These are phyloP conservation scores for Melinopterus prodromus DNA, from an alignment of 2,888 invertebrate genomes.

Conservation along the genomic window DNA sequence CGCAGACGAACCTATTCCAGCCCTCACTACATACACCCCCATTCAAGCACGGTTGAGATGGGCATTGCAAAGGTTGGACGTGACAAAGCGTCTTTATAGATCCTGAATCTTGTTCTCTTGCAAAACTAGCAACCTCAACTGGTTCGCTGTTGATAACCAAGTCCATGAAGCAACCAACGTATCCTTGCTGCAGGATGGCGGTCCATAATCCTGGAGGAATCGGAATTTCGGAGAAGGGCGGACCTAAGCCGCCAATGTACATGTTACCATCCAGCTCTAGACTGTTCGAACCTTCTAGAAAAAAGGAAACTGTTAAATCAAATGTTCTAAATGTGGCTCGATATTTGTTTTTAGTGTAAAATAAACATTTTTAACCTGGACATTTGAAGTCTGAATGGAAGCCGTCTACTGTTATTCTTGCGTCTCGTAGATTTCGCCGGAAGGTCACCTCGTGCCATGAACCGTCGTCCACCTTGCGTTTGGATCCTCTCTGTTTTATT, in stretches of 20 bases:
- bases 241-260: constrained; percentile 88
- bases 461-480: constrained; percentile 87
- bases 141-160: constrained; percentile 87
- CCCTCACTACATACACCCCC: constrained; percentile 90
- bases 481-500: constrained; percentile 83
- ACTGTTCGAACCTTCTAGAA: constrained; percentile 82
- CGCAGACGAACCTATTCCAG: constrained; percentile 91
- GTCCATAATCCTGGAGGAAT: constrained; percentile 92
- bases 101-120: constrained; percentile 89
- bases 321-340: not conserved
- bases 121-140: constrained; percentile 88
- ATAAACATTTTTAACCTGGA: constrained; percentile 66
- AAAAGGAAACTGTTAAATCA: constrained; percentile 6
- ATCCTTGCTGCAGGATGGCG: constrained; percentile 87
- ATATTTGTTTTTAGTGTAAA: not conserved
- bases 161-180: constrained; percentile 93
- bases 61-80: constrained; percentile 81
- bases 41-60: constrained; percentile 88
- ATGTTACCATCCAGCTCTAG: constrained; percentile 88
- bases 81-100: constrained; percentile 91
- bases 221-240: constrained; percentile 77
- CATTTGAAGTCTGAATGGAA: constrained; percentile 89
- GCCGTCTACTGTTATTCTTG: constrained; percentile 89
- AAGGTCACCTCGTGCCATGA: constrained; percentile 92
- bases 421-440: constrained; percentile 82